Evolutionary conservation across 2,113 vertebrate genomes (phyloP).

Genomic region (Cephalopholis sonnerati): DNA sequence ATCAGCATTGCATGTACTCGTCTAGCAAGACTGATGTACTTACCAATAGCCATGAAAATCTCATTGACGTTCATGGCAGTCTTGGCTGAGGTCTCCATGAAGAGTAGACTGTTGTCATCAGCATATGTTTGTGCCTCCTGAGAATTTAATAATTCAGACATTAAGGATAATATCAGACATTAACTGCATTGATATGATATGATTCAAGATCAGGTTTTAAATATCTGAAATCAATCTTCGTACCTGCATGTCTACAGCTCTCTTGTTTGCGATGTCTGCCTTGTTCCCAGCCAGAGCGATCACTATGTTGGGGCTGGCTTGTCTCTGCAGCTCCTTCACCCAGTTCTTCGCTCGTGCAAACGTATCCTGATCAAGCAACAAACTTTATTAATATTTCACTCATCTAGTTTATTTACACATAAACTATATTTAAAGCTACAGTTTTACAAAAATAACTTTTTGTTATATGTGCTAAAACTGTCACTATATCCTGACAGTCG

Average conservation of each 20-base stretch:
- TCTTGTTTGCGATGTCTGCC: conserved; percentile 94
- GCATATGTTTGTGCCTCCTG: conserved; percentile 96
- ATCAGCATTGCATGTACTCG: no score
- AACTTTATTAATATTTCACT: conserved; percentile 3
- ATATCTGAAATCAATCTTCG: background rate
- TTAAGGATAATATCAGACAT: background rate
- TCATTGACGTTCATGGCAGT: conserved; percentile 98
- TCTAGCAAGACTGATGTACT: no score
- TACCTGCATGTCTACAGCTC: conserved; percentile 95
- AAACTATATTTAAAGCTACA: conserved; percentile 13
- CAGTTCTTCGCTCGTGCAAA: conserved; percentile 96
- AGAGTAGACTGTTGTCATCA: conserved; percentile 96
- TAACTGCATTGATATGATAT: background rate
- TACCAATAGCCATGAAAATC: conserved; percentile 98
- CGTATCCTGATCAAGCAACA: conserved; percentile 87
- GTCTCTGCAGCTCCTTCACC: conserved; percentile 97
- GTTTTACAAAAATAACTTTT: no score
- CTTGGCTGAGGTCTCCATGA: conserved; percentile 99
- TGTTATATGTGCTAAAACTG: no score
- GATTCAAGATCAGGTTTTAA: background rate
- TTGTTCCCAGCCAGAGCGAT: conserved; percentile 97
- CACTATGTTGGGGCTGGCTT: conserved; percentile 96
- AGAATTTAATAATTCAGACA: background rate
- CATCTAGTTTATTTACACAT: background rate
- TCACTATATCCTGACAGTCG: no score